Evolutionary conservation across 1,140 invertebrate species (phyloP).

Genomic region (Microplitis demolitor): DNA sequence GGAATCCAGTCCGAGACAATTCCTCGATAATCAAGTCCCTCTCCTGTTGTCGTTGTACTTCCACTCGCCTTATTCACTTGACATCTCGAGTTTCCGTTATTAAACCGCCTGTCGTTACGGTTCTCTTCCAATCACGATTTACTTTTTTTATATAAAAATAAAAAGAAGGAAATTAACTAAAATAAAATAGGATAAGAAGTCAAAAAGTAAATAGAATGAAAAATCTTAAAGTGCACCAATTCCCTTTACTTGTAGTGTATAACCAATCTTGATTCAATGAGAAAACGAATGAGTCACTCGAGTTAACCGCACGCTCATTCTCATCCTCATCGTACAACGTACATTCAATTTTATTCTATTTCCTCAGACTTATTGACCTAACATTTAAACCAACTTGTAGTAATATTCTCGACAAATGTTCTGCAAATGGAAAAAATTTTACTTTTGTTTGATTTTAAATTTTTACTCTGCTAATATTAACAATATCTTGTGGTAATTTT

Average conservation of each 20-base stretch:
- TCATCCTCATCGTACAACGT: no score
- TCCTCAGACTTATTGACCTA: conserved; percentile 24
- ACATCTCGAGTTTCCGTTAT: neutral
- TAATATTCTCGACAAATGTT: no score
- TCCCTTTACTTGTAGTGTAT: neutral
- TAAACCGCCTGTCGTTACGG: neutral
- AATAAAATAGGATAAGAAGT: no score
- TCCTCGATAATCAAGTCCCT: conserved; percentile 17
- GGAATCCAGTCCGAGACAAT: conserved; percentile 17
- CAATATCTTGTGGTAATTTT: no score
- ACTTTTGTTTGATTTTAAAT: no score
- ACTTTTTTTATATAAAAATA: neutral
- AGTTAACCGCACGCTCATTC: neutral
- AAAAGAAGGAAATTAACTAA: neutral
- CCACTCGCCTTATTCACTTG: conserved; percentile 1
- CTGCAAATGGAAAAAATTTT: no score
- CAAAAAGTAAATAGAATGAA: no score
- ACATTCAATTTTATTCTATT: conserved; percentile 19
- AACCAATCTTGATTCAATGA: conserved; percentile 5
- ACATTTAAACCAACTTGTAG: neutral
- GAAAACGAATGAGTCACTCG: conserved; percentile 1
- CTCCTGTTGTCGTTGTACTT: conserved; percentile 5
- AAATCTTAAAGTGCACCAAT: no score
- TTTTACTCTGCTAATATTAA: no score
- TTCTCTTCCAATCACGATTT: neutral